These are phyloP conservation scores for Chrysomallon squamiferum DNA, from an alignment of 1,140 invertebrate species.

Conservation along the genomic window DNA sequence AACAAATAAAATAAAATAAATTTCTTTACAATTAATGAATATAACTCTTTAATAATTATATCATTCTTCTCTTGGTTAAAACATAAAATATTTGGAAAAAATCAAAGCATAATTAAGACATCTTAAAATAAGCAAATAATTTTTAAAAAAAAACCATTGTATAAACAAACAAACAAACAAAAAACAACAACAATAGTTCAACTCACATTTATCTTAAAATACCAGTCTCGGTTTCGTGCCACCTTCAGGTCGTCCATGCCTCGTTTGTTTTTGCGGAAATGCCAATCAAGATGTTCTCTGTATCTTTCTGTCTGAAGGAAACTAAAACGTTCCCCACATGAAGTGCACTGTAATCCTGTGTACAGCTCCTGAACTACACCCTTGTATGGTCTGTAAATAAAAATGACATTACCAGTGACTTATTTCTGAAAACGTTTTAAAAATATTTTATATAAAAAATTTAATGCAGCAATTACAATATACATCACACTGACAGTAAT, in stretches of 20 bases:
- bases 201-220: slow-evolving; percentile 76
- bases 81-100: not conserved
- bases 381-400: slow-evolving; percentile 68
- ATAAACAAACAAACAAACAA: no score
- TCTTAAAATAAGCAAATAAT: no score
- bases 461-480: no score
- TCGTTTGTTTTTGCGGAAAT: slow-evolving; percentile 90
- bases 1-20: no score
- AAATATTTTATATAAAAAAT: no score
- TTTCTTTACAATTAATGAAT: not conserved
- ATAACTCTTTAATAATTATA: not conserved
- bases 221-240: slow-evolving; percentile 85
- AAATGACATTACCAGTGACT: not conserved
- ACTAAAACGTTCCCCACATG: slow-evolving; percentile 89
- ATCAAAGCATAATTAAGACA: not conserved
- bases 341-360: slow-evolving; percentile 91
- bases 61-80: not conserved
- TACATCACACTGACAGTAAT: no score
- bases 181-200: no score
- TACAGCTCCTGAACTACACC: slow-evolving; percentile 76
- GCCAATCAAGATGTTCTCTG: slow-evolving; percentile 95
- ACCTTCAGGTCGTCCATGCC: slow-evolving; percentile 85
- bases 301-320: slow-evolving; percentile 83
- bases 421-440: no score
- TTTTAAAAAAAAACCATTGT: no score